Percentiles rank a stretch among this genome's conserved stretches.
phyloP scores from a whole-genome alignment of 2,113 vertebrate genomes.

The Microtus pennsylvanicus region DNA sequence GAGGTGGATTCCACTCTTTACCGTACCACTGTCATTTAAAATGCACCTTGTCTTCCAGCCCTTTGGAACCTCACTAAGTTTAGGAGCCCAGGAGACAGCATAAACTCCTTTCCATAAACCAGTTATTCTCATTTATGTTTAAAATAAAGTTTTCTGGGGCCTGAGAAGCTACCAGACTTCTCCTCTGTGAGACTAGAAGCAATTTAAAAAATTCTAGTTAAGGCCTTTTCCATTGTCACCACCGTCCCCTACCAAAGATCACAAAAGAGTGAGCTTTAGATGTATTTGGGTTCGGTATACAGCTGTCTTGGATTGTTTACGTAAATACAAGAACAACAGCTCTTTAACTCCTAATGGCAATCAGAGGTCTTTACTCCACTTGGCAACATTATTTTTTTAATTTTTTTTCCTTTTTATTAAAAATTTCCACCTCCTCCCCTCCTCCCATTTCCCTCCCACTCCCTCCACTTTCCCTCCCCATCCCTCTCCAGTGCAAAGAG shows the following conservation, averaged over 20 bases:
- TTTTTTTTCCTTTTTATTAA: too few species aligned
- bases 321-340: background rate
- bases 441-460: too few species aligned
- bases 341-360: background rate
- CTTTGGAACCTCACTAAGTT: background rate
- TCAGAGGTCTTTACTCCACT: background rate
- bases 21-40: background rate
- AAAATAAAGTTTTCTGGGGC: background rate
- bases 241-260: background rate
- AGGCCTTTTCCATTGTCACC: background rate
- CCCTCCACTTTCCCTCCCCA: too few species aligned
- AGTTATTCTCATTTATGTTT: background rate
- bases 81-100: background rate
- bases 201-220: background rate
- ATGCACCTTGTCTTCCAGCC: background rate
- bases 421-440: too few species aligned
- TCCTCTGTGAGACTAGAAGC: constrained; percentile 12
- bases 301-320: background rate
- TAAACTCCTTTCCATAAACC: constrained; percentile 6
- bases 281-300: background rate
- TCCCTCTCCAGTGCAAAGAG: too few species aligned
- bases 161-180: constrained; percentile 30
- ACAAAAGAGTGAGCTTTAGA: background rate
- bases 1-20: background rate
- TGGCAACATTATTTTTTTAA: background rate